Base-by-base conservation (phyloP, 2,797 vertebrate species). In the Eptatretus atami region DNA sequence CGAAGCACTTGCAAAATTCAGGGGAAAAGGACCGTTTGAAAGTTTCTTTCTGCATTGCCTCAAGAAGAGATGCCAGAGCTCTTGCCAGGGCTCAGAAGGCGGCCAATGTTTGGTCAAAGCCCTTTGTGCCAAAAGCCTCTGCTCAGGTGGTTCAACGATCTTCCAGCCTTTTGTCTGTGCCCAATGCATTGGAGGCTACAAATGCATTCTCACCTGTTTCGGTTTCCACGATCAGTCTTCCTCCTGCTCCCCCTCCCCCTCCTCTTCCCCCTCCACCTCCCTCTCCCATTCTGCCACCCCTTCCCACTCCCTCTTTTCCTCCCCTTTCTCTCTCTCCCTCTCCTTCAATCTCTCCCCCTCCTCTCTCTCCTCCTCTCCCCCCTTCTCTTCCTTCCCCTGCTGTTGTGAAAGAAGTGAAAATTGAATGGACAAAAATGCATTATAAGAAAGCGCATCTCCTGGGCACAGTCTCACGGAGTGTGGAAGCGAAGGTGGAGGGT, bases 341-440 rank as follows among this genome's bases (percentile, higher is more conserved):
- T 25, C 15, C 15, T 13, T 19, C 8, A 2, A 9, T 5, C 52
- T 5, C 52, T 4, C 11, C 19, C 15, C 52, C 13, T 15, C n/a
- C 13, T 14, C 52, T 54, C 12, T 14, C 53, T 9, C 53, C 1
- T 15, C 15, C 10, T 63, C 64, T 2, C 13, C 31, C 63, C 31
- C 63, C 12, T 14, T 6, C 57, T 10, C 15, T 15, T 54, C 53
- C 64, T 65, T 15, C 54, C 31, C 14, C 10, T 25, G n/a, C 13
- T 13, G 14, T 15, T 61, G n/a, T 25, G 25, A 61, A 61, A 12
- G 57, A 61, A 25, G n/a, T 61, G n/a, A 61, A 61, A 61, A 61
- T 61, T 61, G 57, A 61, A 61, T 61, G 57, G 57, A 61, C n/a
- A n/a, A 61, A 61, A 61, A 61, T 61, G 57, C 57, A 61, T 61